Base-by-base conservation (phyloP, 2,797 vertebrate genomes). In the Danio jaintianensis region DNA sequence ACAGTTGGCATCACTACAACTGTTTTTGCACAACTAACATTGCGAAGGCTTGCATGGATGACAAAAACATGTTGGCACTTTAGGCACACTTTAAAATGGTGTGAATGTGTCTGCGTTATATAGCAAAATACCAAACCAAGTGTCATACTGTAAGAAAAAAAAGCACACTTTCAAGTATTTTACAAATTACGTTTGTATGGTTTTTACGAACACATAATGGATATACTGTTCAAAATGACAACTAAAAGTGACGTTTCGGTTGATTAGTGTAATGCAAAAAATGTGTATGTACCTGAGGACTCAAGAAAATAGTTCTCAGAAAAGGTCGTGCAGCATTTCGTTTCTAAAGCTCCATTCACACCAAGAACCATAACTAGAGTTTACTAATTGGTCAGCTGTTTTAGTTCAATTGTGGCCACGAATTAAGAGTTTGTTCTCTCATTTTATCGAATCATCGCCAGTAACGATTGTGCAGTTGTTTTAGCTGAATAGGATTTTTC, bases 11-110 rank as follows among this genome's bases (percentile, higher is more conserved):
- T 47, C n/a, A 29, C 59, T 63, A 79, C 55, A 77, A 47, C 50
- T 63, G 20, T 52, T 75, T 67, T 67, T 74, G 55, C 63, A 67
- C 76, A 55, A 45, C 59, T 29, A 76, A 72, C 42, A 43, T 45
- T 48, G 61, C 40, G 66, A 66, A 80, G 40, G 59, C 69, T 50
- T 67, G 5, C 67, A 36, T 74, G 48, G 69, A 62, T 45, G 68
- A 55, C 48, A 50, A 66, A 67, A 77, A 70, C 43, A 40, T 47
- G 55, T 61, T 71, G 78, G 52, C 79, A 45, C 55, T 72, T 45
- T 66, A 66, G n/a, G 13, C 38, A 43, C 61, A 63, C 16, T 58
- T 29, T 7, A 70, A 70, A 69, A 18, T 36, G 29, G 47, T 69
- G 12, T 69, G 67, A 53, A 53, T 18, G 11, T 20, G 16, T 70